These are phyloP conservation scores for Amblyteles armatorius DNA, from an alignment of 2,888 invertebrate species.

Conservation along the genomic window DNA sequence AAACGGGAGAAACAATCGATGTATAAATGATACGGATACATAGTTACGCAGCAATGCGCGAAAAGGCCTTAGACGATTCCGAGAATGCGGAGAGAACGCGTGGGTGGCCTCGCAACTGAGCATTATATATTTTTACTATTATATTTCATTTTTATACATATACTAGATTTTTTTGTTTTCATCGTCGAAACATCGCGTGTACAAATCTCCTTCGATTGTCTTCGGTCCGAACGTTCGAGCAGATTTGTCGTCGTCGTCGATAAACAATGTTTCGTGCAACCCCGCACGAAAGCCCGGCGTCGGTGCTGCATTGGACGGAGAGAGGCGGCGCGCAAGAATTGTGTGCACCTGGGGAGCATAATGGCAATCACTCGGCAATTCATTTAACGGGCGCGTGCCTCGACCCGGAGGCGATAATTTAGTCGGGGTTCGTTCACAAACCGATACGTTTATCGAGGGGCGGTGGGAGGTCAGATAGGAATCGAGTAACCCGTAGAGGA, in stretches of 20 bases:
- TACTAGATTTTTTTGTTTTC: neutral
- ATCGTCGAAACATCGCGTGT: neutral
- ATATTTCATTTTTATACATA: neutral
- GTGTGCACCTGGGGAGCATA: neutral
- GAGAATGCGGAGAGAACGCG: slow-evolving; percentile 19
- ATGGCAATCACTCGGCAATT: slow-evolving; percentile 41
- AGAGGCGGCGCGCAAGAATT: neutral
- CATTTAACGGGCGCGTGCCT: slow-evolving; percentile 19
- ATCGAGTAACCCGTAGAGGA: slow-evolving; percentile 8
- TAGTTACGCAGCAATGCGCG: neutral
- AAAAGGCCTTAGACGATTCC: neutral
- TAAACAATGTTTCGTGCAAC: slow-evolving; percentile 27
- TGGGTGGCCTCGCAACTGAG: slow-evolving; percentile 24
- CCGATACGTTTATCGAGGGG: slow-evolving; percentile 17
- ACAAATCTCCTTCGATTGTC: neutral
- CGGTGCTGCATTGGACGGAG: neutral
- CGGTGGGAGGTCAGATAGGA: slow-evolving; percentile 31
- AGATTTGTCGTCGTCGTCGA: slow-evolving; percentile 42
- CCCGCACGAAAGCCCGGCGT: neutral
- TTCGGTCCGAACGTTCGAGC: slow-evolving; percentile 27
- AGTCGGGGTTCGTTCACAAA: slow-evolving; percentile 16
- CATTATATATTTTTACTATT: neutral
- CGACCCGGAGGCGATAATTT: slow-evolving; percentile 34
- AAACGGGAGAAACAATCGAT: neutral
- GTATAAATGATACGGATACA: neutral